Base-by-base conservation (phyloP, 2,888 invertebrate species). In the Apotomis betuletana region DNA sequence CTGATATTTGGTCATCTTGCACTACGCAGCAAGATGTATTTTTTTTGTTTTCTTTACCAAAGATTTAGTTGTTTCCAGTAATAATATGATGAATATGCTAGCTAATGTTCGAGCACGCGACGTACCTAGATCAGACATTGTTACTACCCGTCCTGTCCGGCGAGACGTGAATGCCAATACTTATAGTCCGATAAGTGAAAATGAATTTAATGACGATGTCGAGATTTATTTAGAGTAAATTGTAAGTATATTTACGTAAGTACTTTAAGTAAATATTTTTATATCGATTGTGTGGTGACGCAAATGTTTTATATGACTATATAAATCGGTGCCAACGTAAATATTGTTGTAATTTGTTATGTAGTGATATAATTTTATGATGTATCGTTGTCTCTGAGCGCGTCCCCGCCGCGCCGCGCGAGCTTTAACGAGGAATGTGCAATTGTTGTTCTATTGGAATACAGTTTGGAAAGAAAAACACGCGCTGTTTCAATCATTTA, bases 321-420 rank as follows among this genome's bases (percentile, higher is more conserved):
- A 86, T 89, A 84, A 90, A 90, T 90, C 85, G 92, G 92, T 93
- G 92, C 92, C 92, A 93, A 93, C 91, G 90, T 92, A 88, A 91
- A 90, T 87, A 90, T 90, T 91, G 91, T 92, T 92, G 90, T 92
- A 91, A 90, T 90, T 91, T 92, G 92, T 92, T 93, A 92, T 91
- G 86, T 92, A 92, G 91, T 91, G 86, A 88, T 90, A 87, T 90
- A 89, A 87, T 91, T 90, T 87, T 89, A 92, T 91, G 87, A 87
- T 84, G 86, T 88, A 86, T 86, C 87, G 90, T 92, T 90, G 91
- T 90, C 85, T 90, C 87, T 89, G 89, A 83, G 84, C 85, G 82
- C 78, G 86, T 78, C 77, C 78, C 81, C 71, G 75, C 74, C 78
- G 82, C 71, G 75, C 74, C 77, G 60, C 59, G 77, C 65, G 77